Evolutionary conservation across 2,797 vertebrate genomes (phyloP), one percentile per base, ranked within the genome.

Genomic region (Otolemur crassicaudatus): DNA sequence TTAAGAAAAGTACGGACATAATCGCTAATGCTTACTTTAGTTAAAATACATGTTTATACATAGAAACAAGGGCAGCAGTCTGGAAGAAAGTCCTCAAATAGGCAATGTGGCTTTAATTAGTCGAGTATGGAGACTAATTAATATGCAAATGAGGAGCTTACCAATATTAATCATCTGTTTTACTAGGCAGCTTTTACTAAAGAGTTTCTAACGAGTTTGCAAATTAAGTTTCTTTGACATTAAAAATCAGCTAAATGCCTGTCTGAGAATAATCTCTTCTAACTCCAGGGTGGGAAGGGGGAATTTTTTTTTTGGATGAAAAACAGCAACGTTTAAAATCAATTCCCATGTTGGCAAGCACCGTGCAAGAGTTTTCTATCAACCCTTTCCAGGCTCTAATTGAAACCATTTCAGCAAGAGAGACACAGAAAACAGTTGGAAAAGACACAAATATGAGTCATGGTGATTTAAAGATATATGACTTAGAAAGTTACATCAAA

Each of bases 101-200:
- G 92, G 96, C 98, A 98, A 96, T 70, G 83, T 81, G 10, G 0
- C 97, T 98, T 98, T 98, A 98, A 99, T 99, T 98, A 98, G 98
- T 97, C 97, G 98, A 98, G 98, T 98, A 97, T 76, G 97, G 98
- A 98, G 98, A 98, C 98, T 98, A 98, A 98, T 99, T 99, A 98
- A 99, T 98, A 99, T 99, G 98, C 94, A 98, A 98, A 99, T 98
- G 94, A 98, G 96, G 93, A 98, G 94, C 97, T 98, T 98, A 98
- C 98, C 98, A 98, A 95, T 98, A 98, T 99, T 98, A 98, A 98
- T 98, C 98, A 98, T 98, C 98, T 98, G 98, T 98, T 98, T 98
- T 98, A 98, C 98, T 98, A 98, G 98, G 96, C 98, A 83, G 97
- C 98, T 98, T 98, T 97, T 97, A 97, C 97, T 98, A 94, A 98